Base-by-base conservation (phyloP, 2,797 vertebrate genomes). In the Rousettus madagascariensis region DNA sequence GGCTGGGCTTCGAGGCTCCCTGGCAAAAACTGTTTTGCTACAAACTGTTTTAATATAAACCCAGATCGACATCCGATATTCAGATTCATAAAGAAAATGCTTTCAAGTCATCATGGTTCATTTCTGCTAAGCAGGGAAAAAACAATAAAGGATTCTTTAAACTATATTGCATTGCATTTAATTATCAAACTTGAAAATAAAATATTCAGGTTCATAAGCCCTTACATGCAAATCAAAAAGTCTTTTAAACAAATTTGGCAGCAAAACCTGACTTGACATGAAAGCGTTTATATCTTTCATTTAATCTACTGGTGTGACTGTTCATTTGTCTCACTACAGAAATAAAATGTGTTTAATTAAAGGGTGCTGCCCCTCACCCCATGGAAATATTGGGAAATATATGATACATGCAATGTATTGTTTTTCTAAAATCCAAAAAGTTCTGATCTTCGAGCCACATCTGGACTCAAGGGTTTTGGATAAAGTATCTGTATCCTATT, bases 21-120 rank as follows among this genome's bases (percentile, higher is more conserved):
- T 33, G 12, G 59, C 26, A 4, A 49, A 17, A 49, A 49, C 15
- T 49, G 49, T 49, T 49, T 49, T 49, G 5, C 49, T 49, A 16
- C 49, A 49, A 49, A 68, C 30, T 87, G 22, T 46, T 66, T 91
- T 84, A 19, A 75, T 28, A 65, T 26, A 90, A 92, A 61, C 20
- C 2, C 17, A 75, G 82, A 61, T 79, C 78, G 94, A 83, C 16
- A 53, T 66, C 43, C 78, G 94, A 95, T 1, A 91, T 57, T 90
- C 72, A 94, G 69, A 89, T 88, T 97, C 92, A 79, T 46, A 96
- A 93, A 22, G 55, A 51, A 96, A 65, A 93, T 55, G 28, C 84
- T 69, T 92, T 91, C 78, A 97, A 79, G 80, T 80, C 78, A 82
- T 92, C 72, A 74, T 74, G 87, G 87, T 66, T 95, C 89, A 89